Percentiles rank a stretch among this genome's conserved stretches.
These are phyloP conservation scores for Masticophis lateralis DNA, from an alignment of 2,797 vertebrate species.

Conservation along the genomic window DNA sequence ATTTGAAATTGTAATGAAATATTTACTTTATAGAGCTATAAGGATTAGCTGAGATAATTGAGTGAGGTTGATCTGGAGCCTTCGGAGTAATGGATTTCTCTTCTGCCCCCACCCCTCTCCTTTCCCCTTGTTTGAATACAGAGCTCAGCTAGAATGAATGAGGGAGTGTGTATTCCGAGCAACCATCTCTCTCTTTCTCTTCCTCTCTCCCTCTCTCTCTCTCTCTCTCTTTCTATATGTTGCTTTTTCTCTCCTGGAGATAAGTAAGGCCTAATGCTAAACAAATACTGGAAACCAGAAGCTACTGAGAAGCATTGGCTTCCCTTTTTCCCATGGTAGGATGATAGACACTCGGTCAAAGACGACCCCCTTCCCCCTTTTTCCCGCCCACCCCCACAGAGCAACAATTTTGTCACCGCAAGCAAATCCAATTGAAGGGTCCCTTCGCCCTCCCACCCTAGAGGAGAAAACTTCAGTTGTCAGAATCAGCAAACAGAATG, in stretches of 20 bases:
- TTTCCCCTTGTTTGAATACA: constrained; percentile 94
- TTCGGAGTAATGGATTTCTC: constrained; percentile 85
- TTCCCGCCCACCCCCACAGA: constrained; percentile 62
- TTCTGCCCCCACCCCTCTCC: constrained; percentile 79
- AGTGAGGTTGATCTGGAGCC: constrained; percentile 87
- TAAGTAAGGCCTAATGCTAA: constrained; percentile 99
- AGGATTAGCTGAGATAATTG: constrained; percentile 99
- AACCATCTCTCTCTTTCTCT: constrained; percentile 88
- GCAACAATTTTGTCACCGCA: constrained; percentile 95
- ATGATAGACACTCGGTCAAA: constrained; percentile 88
- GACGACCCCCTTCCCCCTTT: constrained; percentile 70
- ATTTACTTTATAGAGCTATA: constrained; percentile 98
- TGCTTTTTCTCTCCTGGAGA: constrained; percentile 90
- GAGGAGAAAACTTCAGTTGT: constrained; percentile 85
- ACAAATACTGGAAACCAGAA: constrained; percentile 99
- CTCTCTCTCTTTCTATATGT: constrained; percentile 86
- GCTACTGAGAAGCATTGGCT: constrained; percentile 99
- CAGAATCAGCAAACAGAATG: constrained; percentile 85
- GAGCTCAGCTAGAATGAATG: constrained; percentile 87
- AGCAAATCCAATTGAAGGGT: constrained; percentile 97
- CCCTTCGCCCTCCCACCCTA: constrained; percentile 74
- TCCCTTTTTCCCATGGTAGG: constrained; percentile 99
- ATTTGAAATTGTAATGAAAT: constrained; percentile 99
- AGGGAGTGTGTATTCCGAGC: constrained; percentile 91
- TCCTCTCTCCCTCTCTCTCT: constrained; percentile 80